Evolutionary conservation across 1,140 invertebrate genomes (phyloP).

Genomic region (Panagrolaimus sp.): DNA sequence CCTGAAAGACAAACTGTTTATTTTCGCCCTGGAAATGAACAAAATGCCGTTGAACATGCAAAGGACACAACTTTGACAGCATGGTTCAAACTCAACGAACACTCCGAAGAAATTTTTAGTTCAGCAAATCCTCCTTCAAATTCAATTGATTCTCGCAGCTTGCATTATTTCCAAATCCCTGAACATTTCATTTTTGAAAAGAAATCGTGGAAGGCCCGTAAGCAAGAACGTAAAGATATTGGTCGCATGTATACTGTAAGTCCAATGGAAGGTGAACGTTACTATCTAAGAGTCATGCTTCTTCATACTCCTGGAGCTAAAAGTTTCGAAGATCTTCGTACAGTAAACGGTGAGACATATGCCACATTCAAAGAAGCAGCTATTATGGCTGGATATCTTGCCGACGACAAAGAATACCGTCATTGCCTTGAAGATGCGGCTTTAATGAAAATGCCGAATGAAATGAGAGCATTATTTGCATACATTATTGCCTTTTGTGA

Average conservation of each 20-base stretch:
- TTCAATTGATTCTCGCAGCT: constrained; percentile 24
- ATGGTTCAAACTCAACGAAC: constrained; percentile 53
- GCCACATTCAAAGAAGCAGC: constrained; percentile 25
- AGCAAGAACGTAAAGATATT: constrained; percentile 18
- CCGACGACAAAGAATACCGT: constrained; percentile 18
- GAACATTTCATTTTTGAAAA: constrained; percentile 39
- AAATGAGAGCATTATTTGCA: constrained; percentile 27
- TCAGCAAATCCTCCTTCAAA: too few species aligned
- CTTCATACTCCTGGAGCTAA: constrained; percentile 32
- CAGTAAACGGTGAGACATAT: constrained; percentile 22
- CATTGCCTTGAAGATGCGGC: constrained; percentile 25
- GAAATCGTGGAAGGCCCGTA: neutral
- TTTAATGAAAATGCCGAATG: constrained; percentile 2
- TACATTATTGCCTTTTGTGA: constrained; percentile 10
- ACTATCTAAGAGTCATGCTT: constrained; percentile 41
- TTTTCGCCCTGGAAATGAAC: constrained; percentile 53
- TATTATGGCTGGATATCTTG: constrained; percentile 14
- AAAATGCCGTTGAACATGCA: neutral
- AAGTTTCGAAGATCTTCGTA: constrained; percentile 42
- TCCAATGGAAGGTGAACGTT: constrained; percentile 36
- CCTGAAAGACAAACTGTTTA: constrained; percentile 60
- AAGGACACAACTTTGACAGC: constrained; percentile 53
- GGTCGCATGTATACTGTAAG: constrained; percentile 40
- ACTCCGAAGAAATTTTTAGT: constrained; percentile 29
- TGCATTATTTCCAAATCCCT: constrained; percentile 52